These are phyloP conservation scores for Montipora efflorescens DNA, from an alignment of 64 coral and sea anemone genomes.

Conservation along the genomic window DNA sequence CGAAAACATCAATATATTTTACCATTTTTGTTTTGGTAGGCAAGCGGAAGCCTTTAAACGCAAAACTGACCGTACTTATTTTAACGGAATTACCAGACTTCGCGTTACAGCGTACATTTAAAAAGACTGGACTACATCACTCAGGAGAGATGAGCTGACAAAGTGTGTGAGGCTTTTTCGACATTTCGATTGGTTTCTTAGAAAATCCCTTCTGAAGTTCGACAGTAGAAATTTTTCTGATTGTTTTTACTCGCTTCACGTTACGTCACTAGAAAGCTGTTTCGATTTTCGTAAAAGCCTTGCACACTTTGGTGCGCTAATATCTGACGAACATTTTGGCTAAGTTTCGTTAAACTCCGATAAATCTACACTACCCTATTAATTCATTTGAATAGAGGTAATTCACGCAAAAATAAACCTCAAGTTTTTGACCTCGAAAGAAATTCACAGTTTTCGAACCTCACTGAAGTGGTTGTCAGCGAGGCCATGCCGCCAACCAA, in stretches of 20 bases:
- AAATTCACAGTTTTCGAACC: background rate
- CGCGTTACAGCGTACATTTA: background rate
- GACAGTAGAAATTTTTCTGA: background rate
- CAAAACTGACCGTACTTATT: background rate
- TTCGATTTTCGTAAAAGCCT: background rate
- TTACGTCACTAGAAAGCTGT: background rate
- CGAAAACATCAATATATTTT: background rate
- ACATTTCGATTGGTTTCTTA: background rate
- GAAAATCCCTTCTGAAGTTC: conserved; percentile 14
- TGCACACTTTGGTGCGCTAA: conserved; percentile 15
- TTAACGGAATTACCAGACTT: conserved; percentile 5
- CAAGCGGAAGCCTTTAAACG: background rate
- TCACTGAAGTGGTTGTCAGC: background rate
- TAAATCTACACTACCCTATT: conserved; percentile 15
- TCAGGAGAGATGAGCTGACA: background rate
- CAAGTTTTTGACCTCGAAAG: conserved; percentile 2
- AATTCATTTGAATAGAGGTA: conserved; percentile 1
- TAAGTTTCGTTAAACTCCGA: conserved; percentile 21
- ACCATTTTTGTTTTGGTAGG: conserved; percentile 28
- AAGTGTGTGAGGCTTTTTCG: background rate
- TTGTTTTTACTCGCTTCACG: background rate
- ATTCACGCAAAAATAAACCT: conserved; percentile 19
- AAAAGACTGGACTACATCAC: conserved; percentile 25
- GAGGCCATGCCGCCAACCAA: background rate
- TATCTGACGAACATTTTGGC: conserved; percentile 11